Conservation (phyloP, 2,113 vertebrate genomes). For the Xyliphius kryptos region DNA sequence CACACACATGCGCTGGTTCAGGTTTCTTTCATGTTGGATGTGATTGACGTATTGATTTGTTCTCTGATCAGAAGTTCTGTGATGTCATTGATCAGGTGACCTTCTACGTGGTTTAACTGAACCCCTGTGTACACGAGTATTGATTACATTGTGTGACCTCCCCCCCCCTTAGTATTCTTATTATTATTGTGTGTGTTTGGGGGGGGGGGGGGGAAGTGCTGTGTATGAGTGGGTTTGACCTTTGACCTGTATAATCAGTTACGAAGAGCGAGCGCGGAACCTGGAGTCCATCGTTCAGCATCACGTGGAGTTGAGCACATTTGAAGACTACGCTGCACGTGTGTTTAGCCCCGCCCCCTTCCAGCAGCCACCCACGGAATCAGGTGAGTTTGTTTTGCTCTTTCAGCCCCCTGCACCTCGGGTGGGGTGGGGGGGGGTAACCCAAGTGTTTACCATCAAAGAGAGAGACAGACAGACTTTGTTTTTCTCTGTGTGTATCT, state of each 20-base stretch:
- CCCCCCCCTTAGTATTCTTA: too few species aligned
- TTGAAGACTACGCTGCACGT: slow-evolving; percentile 94
- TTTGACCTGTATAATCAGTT: slow-evolving; percentile 80
- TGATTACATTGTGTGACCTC: too few species aligned
- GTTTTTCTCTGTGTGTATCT: too few species aligned
- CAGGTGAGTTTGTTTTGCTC: slow-evolving; percentile 66
- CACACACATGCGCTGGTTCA: slow-evolving; percentile 21
- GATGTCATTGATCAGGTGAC: too few species aligned
- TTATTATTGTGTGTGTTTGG: background rate
- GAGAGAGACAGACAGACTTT: background rate
- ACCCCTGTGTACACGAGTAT: too few species aligned
- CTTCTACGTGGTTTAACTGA: too few species aligned
- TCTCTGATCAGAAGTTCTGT: too few species aligned
- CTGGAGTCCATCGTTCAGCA: slow-evolving; percentile 92
- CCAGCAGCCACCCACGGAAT: slow-evolving; percentile 80
- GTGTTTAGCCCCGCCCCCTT: slow-evolving; percentile 94
- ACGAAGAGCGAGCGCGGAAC: slow-evolving; percentile 91
- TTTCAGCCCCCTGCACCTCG: background rate
- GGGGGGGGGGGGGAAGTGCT: slow-evolving; percentile 13
- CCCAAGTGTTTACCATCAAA: background rate
- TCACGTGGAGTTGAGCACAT: slow-evolving; percentile 90
- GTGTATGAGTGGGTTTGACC: slow-evolving; percentile 22
- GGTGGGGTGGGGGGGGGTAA: background rate
- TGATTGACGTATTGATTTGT: too few species aligned
- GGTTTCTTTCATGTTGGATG: too few species aligned